Percentiles rank a stretch among this genome's conserved stretches.
These are phyloP conservation scores for Acromyrmex heyeri DNA, from an alignment of 1,140 invertebrate species.

Conservation along the genomic window DNA sequence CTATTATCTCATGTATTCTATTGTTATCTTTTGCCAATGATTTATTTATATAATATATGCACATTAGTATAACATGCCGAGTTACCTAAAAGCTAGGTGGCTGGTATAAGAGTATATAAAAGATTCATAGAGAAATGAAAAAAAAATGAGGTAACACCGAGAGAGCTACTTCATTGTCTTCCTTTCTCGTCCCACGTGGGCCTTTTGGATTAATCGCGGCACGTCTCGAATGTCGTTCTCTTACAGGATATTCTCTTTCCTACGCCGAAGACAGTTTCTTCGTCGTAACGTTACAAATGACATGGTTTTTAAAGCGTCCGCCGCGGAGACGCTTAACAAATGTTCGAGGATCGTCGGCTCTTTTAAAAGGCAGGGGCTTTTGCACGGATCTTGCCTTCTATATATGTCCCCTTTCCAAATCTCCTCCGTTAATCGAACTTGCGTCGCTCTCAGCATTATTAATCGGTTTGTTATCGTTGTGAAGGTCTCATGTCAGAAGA, in stretches of 20 bases:
- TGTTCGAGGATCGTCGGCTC: slow-evolving; percentile 67
- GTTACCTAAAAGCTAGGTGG: too few species aligned
- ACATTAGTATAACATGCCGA: not conserved
- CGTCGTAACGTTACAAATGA: slow-evolving; percentile 79
- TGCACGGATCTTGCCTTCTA: slow-evolving; percentile 50
- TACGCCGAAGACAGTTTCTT: slow-evolving; percentile 65
- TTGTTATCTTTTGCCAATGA: not conserved
- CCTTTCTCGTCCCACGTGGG: slow-evolving; percentile 65
- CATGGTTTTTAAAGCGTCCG: slow-evolving; percentile 74
- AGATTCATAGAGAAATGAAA: slow-evolving; percentile 35
- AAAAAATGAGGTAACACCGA: slow-evolving; percentile 12
- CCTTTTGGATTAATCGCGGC: slow-evolving; percentile 79
- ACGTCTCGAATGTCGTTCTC: slow-evolving; percentile 75
- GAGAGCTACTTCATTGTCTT: slow-evolving; percentile 54
- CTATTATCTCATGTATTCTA: not conserved
- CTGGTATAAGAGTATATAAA: slow-evolving; percentile 8
- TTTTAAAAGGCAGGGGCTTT: slow-evolving; percentile 58
- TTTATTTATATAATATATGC: not conserved
- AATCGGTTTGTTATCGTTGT: slow-evolving; percentile 55
- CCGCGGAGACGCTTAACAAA: slow-evolving; percentile 75
- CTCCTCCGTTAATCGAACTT: slow-evolving; percentile 54
- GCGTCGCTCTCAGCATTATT: slow-evolving; percentile 21
- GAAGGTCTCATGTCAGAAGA: slow-evolving; percentile 22
- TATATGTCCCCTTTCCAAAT: slow-evolving; percentile 38
- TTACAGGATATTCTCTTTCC: slow-evolving; percentile 58